Evolutionary conservation across 2,797 vertebrate genomes (phyloP), one percentile per base, ranked within the genome.

Genomic region (Miichthys miiuy): DNA sequence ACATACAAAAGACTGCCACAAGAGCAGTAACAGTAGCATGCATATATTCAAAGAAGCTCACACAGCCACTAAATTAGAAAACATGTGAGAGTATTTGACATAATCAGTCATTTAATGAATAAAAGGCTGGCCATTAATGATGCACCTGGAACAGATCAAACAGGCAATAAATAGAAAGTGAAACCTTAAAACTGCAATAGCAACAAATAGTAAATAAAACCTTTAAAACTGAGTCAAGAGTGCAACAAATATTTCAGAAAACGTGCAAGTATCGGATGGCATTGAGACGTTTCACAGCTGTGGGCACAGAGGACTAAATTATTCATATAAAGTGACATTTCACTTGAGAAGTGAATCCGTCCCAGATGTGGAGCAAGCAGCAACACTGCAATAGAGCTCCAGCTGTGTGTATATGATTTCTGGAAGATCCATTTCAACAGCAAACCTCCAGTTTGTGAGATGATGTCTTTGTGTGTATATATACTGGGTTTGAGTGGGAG

Each of bases 311-410:
- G n/a, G 11, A 63, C 4, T 20, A 41, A 70, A 23, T 61, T 18
- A 16, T 57, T 46, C 6, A 0, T 55, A 70, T 25, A 25, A 56
- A 58, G 57, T 42, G 54, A 72, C 51, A 23, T 61, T 65, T 77
- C 7, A 65, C 42, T 47, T 77, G 13, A 64, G 46, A 55, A 68
- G 41, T 61, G 51, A 75, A 76, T 77, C 62, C 11, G 12, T 51
- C 25, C 79, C 76, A 84, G 76, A 88, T 85, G 84, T 75, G 67
- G 21, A 20, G 72, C 67, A 61, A 76, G 77, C 47, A 69, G 23
- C 25, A 75, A 27, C 1, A 56, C 20, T 34, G 46, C 6, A 69
- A 21, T 72, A 18, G 50, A 20, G 14, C 23, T 23, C 23, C 78
- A 81, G 80, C 72, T 82, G 66, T 79, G 66, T 63, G 38, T 44